Base-by-base conservation (phyloP, 2,113 vertebrate species). In the Micromys minutus region DNA sequence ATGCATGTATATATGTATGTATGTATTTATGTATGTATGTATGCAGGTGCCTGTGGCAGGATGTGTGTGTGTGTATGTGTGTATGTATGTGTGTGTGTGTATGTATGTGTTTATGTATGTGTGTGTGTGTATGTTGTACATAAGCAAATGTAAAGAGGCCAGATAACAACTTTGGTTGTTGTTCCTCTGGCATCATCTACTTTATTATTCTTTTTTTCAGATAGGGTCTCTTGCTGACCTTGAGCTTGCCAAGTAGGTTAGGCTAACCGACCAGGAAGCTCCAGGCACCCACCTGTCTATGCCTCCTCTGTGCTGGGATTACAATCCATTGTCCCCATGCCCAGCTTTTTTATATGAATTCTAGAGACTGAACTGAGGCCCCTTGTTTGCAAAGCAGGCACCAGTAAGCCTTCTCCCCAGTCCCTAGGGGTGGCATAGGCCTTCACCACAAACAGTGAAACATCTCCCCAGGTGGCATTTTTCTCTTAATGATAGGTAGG, bases 391-490 rank as follows among this genome's bases (percentile, higher is more conserved):
- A 42, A 61, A 13, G n/a, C 79, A 81, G 55, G 21, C 81, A 19
- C 24, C 57, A 45, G 63, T 11, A 39, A 63, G 59, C 81, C 59
- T 19, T 84, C 45, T 87, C 72, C 75, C 81, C 59, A 63, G 39
- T 19, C 26, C 57, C 52, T 15, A 2, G 24, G 5, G 84, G 10
- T 50, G 7, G 17, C 81, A 95, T 42, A 90, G 42, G 86, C 21
- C 91, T 90, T 95, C 75, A 26, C 52, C 65, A n/a, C 79, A 63
- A 10, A 65, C 50, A 65, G 24, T 21, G 77, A 94, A 80, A 57
- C 74, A 39, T 93, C 63, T 95, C 63, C 74, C 47, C 26, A 74
- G 34, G 52, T 13, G 42, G 29, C 57, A 5, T 87, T 96, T 89
- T 89, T 29, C 77, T 12, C 45, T 89, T 45, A 67, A 50, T 57